These are phyloP conservation scores for Hyposmocoma kahamanoa DNA, from an alignment of 1,140 invertebrate genomes.

Conservation along the genomic window DNA sequence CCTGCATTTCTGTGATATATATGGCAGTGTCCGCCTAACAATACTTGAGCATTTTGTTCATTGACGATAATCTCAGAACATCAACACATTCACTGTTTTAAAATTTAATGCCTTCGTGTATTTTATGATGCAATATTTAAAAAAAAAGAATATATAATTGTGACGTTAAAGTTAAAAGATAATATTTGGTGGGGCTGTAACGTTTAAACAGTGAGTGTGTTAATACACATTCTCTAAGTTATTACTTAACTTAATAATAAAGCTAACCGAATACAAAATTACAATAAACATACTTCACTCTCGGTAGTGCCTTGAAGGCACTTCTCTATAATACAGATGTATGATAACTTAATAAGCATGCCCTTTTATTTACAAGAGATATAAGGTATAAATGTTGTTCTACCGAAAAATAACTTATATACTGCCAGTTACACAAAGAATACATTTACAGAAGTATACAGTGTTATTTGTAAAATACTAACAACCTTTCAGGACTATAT, in stretches of 20 bases:
- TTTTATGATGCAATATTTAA: background rate
- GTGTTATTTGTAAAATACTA: too few species aligned
- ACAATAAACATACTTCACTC: constrained; percentile 27
- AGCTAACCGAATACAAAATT: constrained; percentile 59
- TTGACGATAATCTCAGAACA: constrained; percentile 45
- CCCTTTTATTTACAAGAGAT: too few species aligned
- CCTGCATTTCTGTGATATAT: constrained; percentile 39
- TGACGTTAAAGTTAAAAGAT: constrained; percentile 30
- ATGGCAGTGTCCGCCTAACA: constrained; percentile 57
- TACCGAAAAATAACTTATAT: too few species aligned
- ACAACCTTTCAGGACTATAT: too few species aligned
- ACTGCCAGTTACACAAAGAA: too few species aligned
- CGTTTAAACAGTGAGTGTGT: constrained; percentile 68
- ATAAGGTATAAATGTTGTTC: too few species aligned
- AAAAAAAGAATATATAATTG: constrained; percentile 6
- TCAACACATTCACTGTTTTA: constrained; percentile 71
- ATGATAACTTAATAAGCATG: background rate
- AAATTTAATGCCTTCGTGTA: constrained; percentile 2
- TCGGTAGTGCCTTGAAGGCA: constrained; percentile 8
- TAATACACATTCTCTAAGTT: constrained; percentile 54
- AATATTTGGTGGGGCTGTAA: constrained; percentile 59
- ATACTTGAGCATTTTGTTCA: constrained; percentile 63
- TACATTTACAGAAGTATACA: too few species aligned
- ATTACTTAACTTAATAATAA: constrained; percentile 49
- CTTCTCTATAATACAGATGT: background rate